Evolutionary conservation across 2,113 vertebrate genomes (phyloP).

Genomic region (Misgurnus anguillicaudatus): DNA sequence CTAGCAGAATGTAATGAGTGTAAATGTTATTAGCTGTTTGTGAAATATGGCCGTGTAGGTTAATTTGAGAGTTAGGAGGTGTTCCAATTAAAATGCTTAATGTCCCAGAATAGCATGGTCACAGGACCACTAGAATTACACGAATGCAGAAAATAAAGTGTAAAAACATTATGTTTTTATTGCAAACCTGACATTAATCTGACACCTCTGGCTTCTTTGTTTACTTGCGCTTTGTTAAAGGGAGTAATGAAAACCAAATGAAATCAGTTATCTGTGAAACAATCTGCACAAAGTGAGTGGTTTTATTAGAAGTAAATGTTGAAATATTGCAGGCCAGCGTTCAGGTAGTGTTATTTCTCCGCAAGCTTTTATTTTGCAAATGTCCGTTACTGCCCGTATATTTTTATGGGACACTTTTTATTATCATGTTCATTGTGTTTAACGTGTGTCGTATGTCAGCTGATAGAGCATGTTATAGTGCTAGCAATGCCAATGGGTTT

Average conservation of each 20-base stretch:
- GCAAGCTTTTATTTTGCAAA: background rate
- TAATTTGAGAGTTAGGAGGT: constrained; percentile 74
- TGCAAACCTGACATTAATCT: constrained; percentile 16
- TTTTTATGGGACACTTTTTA: constrained; percentile 6
- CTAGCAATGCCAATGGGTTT: too few species aligned
- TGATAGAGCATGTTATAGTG: too few species aligned
- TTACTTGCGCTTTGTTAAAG: constrained; percentile 19
- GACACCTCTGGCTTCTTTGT: constrained; percentile 23
- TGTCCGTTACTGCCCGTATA: background rate
- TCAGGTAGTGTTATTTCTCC: constrained; percentile 9
- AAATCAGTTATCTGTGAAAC: constrained; percentile 22
- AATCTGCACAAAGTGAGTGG: background rate
- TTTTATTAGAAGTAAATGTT: constrained; percentile 7
- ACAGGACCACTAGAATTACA: constrained; percentile 14
- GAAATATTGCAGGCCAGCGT: background rate
- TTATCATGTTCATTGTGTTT: background rate
- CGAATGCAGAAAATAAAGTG: constrained; percentile 30
- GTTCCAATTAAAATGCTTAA: constrained; percentile 74
- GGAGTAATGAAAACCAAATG: constrained; percentile 34
- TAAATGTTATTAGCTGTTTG: constrained; percentile 61
- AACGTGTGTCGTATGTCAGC: background rate
- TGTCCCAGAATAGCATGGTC: constrained; percentile 50
- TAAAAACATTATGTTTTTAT: constrained; percentile 17
- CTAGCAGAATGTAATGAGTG: constrained; percentile 51
- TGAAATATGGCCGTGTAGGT: constrained; percentile 67